A percentile compares a stretch with the other conserved stretches of the same genome.
These are phyloP conservation scores for Microcebus ravelobensis DNA, from an alignment of 2,113 vertebrate genomes.

Conservation along the genomic window DNA sequence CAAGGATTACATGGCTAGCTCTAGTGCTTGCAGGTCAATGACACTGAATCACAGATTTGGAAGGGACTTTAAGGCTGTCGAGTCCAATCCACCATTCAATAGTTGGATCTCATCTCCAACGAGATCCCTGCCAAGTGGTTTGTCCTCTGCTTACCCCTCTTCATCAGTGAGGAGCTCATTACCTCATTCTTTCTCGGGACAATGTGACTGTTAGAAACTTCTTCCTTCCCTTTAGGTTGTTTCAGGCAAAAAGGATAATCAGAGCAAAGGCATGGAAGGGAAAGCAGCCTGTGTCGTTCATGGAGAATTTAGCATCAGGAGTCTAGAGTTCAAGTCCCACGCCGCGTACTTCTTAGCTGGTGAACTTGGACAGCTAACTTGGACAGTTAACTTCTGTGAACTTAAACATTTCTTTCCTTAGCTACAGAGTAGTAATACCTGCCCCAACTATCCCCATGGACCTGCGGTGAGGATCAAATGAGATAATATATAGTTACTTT, in stretches of 20 bases:
- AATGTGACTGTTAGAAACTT: background rate
- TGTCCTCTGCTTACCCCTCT: background rate
- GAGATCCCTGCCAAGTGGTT: background rate
- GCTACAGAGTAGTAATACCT: background rate
- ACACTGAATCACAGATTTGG: background rate
- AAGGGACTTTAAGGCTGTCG: background rate
- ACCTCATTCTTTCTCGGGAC: background rate
- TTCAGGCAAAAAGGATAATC: background rate
- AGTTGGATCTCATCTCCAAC: background rate
- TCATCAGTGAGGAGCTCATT: background rate
- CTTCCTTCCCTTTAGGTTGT: background rate
- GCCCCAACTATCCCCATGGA: background rate
- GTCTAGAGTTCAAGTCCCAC: background rate
- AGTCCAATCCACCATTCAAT: background rate
- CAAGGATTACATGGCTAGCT: background rate
- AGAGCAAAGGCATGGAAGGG: background rate
- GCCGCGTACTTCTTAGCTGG: background rate
- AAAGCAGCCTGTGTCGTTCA: background rate
- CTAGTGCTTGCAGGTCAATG: background rate
- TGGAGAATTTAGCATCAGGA: background rate
- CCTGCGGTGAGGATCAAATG: background rate
- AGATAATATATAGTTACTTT: background rate
- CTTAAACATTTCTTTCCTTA: background rate
- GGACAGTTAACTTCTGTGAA: background rate
- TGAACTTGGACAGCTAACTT: background rate